phyloP scores from a whole-genome alignment of 2,888 invertebrate genomes.

The Ommatoiulus sabulosus region DNA sequence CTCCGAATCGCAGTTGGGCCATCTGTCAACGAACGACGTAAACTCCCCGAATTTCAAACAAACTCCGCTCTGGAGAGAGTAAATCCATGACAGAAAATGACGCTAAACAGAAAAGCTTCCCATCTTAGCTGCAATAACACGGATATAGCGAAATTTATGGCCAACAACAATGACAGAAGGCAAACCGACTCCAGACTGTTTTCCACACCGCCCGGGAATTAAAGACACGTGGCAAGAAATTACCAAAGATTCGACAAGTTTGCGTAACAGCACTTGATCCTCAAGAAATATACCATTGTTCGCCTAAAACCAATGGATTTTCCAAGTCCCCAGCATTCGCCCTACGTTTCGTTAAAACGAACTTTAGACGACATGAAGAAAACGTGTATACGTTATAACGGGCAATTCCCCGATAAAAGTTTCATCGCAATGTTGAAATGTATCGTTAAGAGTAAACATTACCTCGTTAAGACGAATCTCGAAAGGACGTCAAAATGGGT shows the following conservation, averaged over 20 bases:
- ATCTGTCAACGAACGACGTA: neutral
- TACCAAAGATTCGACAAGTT: neutral
- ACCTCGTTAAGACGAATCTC: too few relatives aligned
- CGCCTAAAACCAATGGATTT: too few relatives aligned
- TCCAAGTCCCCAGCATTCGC: too few relatives aligned
- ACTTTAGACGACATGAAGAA: too few relatives aligned
- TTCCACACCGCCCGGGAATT: neutral
- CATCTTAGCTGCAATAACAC: slow-evolving; percentile 14
- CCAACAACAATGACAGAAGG: neutral
- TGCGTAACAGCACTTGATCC: neutral
- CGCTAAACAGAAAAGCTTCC: neutral
- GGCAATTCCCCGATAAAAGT: too few relatives aligned
- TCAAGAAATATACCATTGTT: too few relatives aligned
- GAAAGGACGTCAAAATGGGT: too few relatives aligned
- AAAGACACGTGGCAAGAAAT: neutral
- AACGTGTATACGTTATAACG: too few relatives aligned
- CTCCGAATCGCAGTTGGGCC: neutral
- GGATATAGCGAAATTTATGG: slow-evolving; percentile 23
- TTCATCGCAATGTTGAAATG: too few relatives aligned
- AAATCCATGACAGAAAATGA: slow-evolving; percentile 15
- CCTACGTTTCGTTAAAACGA: too few relatives aligned
- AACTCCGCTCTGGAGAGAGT: neutral
- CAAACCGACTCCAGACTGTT: neutral
- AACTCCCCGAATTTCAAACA: neutral
- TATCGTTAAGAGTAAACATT: too few relatives aligned